These are phyloP conservation scores for Varanus salvator DNA, from an alignment of 2,113 vertebrate genomes.

Conservation along the genomic window DNA sequence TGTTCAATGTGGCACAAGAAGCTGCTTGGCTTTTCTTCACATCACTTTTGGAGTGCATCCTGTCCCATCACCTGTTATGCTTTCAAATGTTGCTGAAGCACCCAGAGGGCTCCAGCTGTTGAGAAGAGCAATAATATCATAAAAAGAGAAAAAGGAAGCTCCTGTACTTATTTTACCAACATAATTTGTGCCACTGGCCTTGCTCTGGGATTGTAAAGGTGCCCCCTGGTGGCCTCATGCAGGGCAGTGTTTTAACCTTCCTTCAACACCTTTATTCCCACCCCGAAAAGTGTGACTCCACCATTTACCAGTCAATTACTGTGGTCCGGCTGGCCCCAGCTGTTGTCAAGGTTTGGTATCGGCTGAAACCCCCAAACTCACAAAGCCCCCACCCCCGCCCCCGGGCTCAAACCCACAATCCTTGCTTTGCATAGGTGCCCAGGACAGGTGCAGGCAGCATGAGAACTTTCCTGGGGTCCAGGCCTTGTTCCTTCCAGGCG, in stretches of 20 bases:
- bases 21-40: not conserved
- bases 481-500: too few relatives aligned
- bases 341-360: not conserved
- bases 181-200: not conserved
- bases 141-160: accelerated
- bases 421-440: not conserved
- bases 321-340: not conserved
- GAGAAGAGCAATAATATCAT: not conserved
- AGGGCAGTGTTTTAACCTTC: accelerated
- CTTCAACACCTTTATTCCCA: not conserved
- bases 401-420: not conserved
- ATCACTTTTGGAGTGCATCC: too few relatives aligned
- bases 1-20: too few relatives aligned
- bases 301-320: conserved; percentile 9
- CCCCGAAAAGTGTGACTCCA: accelerated
- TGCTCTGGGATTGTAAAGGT: not conserved
- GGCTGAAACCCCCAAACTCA: not conserved
- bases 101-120: too few relatives aligned
- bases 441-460: not conserved
- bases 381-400: not conserved
- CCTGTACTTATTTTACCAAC: accelerated
- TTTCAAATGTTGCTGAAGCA: too few relatives aligned
- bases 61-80: too few relatives aligned
- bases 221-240: conserved; percentile 22
- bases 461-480: not conserved